Percentiles rank a stretch among this genome's conserved stretches.
phyloP scores from a whole-genome alignment of 2,888 invertebrate species.

The Dasypogon diadema region DNA sequence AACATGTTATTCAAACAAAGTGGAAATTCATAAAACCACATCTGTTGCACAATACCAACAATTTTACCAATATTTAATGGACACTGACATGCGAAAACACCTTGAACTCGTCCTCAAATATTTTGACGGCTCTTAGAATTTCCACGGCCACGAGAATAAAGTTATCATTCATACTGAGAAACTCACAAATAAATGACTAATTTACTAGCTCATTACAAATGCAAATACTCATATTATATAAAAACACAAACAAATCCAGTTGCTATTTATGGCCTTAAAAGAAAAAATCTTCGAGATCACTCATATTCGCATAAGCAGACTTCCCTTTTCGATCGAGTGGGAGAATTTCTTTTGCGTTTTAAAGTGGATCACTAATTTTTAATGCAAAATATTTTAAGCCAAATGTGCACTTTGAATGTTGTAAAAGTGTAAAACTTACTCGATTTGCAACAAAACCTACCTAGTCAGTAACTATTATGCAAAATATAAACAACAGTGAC shows the following conservation, averaged over 20 bases:
- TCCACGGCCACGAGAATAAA: too few species aligned
- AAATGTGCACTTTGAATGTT: constrained; percentile 33
- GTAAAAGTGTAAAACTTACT: too few species aligned
- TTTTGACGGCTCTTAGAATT: neutral
- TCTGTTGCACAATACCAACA: too few species aligned
- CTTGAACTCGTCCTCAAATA: too few species aligned
- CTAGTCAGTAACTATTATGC: constrained; percentile 24
- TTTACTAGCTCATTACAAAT: constrained; percentile 21
- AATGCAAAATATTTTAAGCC: neutral
- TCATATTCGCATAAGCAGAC: neutral
- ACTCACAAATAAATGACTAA: neutral
- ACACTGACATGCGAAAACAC: neutral
- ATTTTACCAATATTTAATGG: too few species aligned
- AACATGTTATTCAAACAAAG: too few species aligned
- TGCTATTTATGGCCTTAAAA: constrained; percentile 41
- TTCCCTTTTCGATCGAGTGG: neutral
- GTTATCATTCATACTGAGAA: neutral
- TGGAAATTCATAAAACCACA: too few species aligned
- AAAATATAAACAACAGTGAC: constrained; percentile 39
- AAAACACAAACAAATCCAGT: constrained; percentile 35
- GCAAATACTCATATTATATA: constrained; percentile 32
- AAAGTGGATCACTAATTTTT: too few species aligned
- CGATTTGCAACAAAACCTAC: constrained; percentile 24
- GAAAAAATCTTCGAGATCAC: constrained; percentile 32
- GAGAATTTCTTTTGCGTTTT: neutral